Evolutionary conservation across 2,888 invertebrate species (phyloP), one percentile per base, ranked within the genome.

Genomic region (Temnothorax unifasciatus): DNA sequence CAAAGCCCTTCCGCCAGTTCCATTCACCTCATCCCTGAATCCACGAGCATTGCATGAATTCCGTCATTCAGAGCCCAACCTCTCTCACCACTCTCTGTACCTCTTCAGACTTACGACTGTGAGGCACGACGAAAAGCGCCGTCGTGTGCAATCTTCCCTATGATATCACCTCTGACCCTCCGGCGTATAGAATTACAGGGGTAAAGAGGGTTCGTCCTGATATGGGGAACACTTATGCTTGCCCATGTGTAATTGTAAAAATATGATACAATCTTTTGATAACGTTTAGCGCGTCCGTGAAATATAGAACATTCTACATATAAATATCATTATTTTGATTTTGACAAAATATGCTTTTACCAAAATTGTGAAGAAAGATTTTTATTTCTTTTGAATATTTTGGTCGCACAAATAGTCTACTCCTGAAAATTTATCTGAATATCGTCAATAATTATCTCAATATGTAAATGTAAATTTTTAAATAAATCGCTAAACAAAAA

Each of bases 1-100:
- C 94, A 94, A 94, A 94, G 94, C 92, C 93, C 94, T 94, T 94
- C 94, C 94, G 93, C 94, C 92, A 90, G 92, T 92, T 94, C 94
- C 94, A 94, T 95, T 95, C 94, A 94, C 93, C 91, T 86, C 86
- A 84, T 89, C 90, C 88, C 91, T 88, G 89, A 89, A 91, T 88
- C 90, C 88, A 90, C 84, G 86, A 83, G 85, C 83, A 66, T 89
- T 87, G 91, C 92, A 91, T 91, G 93, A 93, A 92, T 93, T 92
- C 92, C 92, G 93, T 93, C 93, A 93, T 93, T 93, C 93, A 93
- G 91, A 68, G 68, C 81, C 75, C 71, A 59, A 57, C 82, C 82
- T 75, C 50, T 86, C 82, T 76, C 52, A 21, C 73, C 66, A 52
- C 69, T 64, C 52, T 82, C 76, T 34, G 71, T 76, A 50, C 75